Percentiles rank a stretch among this genome's conserved stretches.
These are phyloP conservation scores for Ecdyonurus torrentis DNA, from an alignment of 2,888 invertebrate genomes.

Conservation along the genomic window DNA sequence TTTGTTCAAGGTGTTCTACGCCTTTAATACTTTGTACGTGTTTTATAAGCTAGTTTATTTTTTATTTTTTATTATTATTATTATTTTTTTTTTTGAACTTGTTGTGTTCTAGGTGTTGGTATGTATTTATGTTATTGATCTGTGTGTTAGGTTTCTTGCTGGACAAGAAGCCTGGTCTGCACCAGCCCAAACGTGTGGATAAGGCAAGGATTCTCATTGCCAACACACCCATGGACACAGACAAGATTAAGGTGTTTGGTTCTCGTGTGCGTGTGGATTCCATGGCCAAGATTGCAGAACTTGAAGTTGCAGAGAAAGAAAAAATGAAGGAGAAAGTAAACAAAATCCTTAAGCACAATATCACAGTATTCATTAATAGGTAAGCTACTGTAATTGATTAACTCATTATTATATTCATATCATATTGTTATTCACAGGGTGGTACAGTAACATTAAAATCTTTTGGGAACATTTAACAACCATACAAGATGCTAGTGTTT, in stretches of 20 bases:
- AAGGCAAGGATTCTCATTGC: conserved; percentile 95
- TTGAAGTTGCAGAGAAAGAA: conserved; percentile 95
- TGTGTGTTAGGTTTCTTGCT: conserved; percentile 76
- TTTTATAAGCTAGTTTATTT: too few species aligned
- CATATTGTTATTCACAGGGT: background rate
- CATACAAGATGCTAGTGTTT: too few species aligned
- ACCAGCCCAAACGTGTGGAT: conserved; percentile 90
- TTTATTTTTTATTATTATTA: too few species aligned
- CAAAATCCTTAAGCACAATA: conserved; percentile 84
- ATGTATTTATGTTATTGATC: too few species aligned
- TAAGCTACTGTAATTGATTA: conserved; percentile 18
- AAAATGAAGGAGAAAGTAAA: conserved; percentile 99
- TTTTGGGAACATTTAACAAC: background rate
- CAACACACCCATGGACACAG: conserved; percentile 99
- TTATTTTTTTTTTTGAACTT: too few species aligned
- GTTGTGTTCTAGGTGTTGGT: too few species aligned
- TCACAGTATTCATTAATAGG: conserved; percentile 96
- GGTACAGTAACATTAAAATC: background rate
- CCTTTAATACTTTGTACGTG: too few species aligned
- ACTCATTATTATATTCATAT: background rate
- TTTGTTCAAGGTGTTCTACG: too few species aligned
- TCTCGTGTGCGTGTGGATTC: conserved; percentile 87
- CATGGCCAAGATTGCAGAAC: conserved; percentile 88
- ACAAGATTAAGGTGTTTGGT: conserved; percentile 97
- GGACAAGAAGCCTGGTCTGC: conserved; percentile 92